Conservation (phyloP, 2,113 vertebrate genomes). For the Galemys pyrenaicus region DNA sequence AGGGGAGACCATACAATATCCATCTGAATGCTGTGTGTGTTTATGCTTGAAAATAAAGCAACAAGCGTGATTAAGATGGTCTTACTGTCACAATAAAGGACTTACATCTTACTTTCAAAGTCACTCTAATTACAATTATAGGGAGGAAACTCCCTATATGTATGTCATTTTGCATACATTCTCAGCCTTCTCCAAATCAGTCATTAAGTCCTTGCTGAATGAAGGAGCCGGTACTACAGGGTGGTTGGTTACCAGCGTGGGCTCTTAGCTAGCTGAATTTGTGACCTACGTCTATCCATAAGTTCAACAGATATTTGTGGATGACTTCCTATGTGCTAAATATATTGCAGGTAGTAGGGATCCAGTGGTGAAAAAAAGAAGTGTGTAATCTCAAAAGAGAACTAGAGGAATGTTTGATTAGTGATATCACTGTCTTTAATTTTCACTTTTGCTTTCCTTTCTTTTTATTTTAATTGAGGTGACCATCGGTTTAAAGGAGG, state of each 20-base stretch:
- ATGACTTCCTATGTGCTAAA: not conserved
- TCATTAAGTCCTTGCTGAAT: not conserved
- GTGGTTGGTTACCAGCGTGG: not conserved
- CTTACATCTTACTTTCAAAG: not conserved
- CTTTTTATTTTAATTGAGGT: too few species aligned
- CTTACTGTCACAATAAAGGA: not conserved
- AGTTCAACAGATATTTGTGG: not conserved
- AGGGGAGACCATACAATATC: too few species aligned
- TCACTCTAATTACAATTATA: not conserved
- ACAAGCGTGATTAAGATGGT: not conserved
- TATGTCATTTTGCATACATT: not conserved
- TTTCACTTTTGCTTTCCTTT: not conserved
- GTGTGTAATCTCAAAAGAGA: not conserved
- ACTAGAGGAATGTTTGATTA: not conserved
- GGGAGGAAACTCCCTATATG: too few species aligned
- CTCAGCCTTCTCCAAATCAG: not conserved
- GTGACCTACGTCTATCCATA: not conserved
- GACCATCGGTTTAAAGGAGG: too few species aligned
- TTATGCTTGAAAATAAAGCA: slow-evolving; percentile 7
- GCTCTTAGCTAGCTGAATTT: not conserved
- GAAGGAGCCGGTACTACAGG: not conserved
- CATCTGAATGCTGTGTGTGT: not conserved
- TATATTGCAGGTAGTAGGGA: not conserved
- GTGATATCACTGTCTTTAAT: not conserved
- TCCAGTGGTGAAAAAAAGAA: not conserved